Base-by-base conservation (phyloP, 2,797 vertebrate genomes). In the Micrastur ruficollis region DNA sequence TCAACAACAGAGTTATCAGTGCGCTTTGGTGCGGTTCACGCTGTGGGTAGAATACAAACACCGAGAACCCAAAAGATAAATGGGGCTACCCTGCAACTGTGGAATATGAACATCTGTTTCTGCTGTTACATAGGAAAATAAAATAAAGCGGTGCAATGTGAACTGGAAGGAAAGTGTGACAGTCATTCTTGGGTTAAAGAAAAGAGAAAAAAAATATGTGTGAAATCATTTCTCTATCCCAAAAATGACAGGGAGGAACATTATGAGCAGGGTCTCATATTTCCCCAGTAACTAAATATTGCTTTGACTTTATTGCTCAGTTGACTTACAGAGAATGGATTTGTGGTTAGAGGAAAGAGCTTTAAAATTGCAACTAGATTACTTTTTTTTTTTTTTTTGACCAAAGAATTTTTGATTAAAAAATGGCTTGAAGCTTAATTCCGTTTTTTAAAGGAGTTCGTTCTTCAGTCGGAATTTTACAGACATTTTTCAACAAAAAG, bases 231-330 rank as follows among this genome's bases (percentile, higher is more conserved):
- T 82, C 87, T 59, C 56, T 74, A 25, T 87, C 79, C 52, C 21
- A 38, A 80, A 68, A 86, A 87, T 55, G 71, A 87, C 79, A 87
- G 78, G 46, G 36, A 92, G 36, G 63, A 94, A 49, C 55, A 76
- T 85, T 84, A 76, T 59, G 81, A 96, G 47, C 74, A 80, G 34
- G 42, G 74, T 76, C 78, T 94, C 34, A 44, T 93, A 82, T 96
- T 94, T 96, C 89, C 74, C 63, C 81, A 73, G 91, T 96, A 97
- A 94, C 73, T 96, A 94, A 94, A 95, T 89, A 93, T 89, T 96
- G 90, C 83, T 90, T 92, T 94, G 86, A 59, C 36, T 94, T 96
- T 96, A 94, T 97, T 97, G 89, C 89, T 93, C 79, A 20, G 83
- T 82, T 94, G 92, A 82, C 59, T 95, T 95, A 59, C n/a, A 73